Percentiles rank a stretch among this genome's conserved stretches.
These are phyloP conservation scores for Leptogaster cylindrica DNA, from an alignment of 2,888 invertebrate genomes.

Conservation along the genomic window DNA sequence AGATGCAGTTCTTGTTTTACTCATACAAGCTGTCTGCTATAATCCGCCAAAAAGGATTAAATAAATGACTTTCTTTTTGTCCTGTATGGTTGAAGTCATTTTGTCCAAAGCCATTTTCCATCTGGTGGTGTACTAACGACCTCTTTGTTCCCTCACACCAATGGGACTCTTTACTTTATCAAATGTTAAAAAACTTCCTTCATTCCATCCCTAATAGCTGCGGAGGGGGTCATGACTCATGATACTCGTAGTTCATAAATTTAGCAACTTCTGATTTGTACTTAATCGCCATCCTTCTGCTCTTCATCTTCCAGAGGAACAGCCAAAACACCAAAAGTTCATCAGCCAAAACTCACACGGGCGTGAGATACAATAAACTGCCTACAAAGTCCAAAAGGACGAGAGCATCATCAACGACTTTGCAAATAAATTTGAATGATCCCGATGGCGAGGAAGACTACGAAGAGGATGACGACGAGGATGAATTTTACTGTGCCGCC, in stretches of 20 bases:
- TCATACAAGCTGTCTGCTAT: constrained; percentile 19
- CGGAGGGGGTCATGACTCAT: neutral
- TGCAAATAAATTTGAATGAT: constrained; percentile 36
- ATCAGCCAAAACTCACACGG: constrained; percentile 50
- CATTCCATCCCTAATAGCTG: neutral
- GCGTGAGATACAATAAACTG: constrained; percentile 58
- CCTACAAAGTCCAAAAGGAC: constrained; percentile 51
- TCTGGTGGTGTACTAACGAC: constrained; percentile 29
- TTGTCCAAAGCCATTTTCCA: constrained; percentile 32
- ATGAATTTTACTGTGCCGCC: neutral
- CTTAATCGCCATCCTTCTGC: constrained; percentile 6
- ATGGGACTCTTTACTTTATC: constrained; percentile 16
- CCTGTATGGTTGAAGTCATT: constrained; percentile 1
- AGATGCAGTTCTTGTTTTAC: constrained; percentile 28
- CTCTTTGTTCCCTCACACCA: constrained; percentile 26
- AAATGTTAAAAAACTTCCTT: constrained; percentile 29
- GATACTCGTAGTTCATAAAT: constrained; percentile 5
- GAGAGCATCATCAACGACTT: constrained; percentile 42
- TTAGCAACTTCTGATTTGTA: constrained; percentile 10
- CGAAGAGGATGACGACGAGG: constrained; percentile 3
- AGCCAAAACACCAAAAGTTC: constrained; percentile 50
- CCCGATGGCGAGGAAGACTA: constrained; percentile 25
- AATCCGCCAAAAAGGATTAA: constrained; percentile 10
- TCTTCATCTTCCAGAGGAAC: constrained; percentile 56
- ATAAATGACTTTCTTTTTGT: constrained; percentile 10